Evolutionary conservation across 2,888 invertebrate genomes (phyloP).

Genomic region (Drosophila meridionalis): DNA sequence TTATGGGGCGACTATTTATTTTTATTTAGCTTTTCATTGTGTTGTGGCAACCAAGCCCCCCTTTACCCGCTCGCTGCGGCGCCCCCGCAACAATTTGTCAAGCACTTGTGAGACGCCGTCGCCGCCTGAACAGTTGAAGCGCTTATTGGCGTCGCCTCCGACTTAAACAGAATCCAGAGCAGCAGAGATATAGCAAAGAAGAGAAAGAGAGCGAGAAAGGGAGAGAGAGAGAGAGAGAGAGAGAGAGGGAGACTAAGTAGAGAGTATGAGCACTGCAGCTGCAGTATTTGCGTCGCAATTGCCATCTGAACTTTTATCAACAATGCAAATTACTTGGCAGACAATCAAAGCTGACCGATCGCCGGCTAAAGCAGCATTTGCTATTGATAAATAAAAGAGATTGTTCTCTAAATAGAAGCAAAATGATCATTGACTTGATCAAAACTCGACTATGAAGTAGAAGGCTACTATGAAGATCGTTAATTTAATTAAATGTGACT

Average conservation of each 20-base stretch:
- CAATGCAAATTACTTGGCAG: slow-evolving; percentile 12
- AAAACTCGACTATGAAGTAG: not conserved
- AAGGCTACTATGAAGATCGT: not conserved
- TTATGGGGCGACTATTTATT: slow-evolving; percentile 66
- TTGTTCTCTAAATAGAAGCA: not conserved
- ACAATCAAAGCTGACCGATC: slow-evolving; percentile 6
- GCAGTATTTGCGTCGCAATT: slow-evolving; percentile 54
- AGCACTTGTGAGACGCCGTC: slow-evolving; percentile 33
- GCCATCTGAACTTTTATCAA: slow-evolving; percentile 42
- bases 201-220: not conserved
- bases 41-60: slow-evolving; percentile 47
- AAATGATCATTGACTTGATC: not conserved
- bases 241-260: not conserved
- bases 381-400: not conserved
- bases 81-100: slow-evolving; percentile 65
- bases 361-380: not conserved
- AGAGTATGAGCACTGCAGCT: slow-evolving; percentile 9
- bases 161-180: slow-evolving; percentile 43
- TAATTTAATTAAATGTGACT: not conserved
- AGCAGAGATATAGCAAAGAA: slow-evolving; percentile 15
- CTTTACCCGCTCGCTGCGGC: not conserved
- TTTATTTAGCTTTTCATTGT: slow-evolving; percentile 65
- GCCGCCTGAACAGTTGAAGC: slow-evolving; percentile 40
- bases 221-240: not conserved
- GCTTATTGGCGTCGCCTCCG: slow-evolving; percentile 24